Evolutionary conservation across 2,888 invertebrate genomes (phyloP), one percentile per base, ranked within the genome.

Genomic region (Diarsia rubi): DNA sequence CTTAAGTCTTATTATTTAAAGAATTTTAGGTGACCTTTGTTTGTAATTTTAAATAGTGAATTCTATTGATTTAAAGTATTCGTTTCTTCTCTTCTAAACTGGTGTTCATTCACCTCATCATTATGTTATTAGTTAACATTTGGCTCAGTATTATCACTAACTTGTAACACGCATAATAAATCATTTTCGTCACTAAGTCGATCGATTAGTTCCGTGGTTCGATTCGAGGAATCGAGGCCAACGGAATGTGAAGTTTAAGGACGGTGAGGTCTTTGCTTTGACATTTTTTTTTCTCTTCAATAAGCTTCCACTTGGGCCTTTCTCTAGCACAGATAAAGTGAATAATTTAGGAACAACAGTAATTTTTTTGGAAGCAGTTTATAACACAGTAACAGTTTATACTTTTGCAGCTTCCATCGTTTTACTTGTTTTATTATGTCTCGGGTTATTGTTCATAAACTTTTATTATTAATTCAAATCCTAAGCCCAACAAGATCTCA

Each of bases 191-290:
- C 14, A 57, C 44, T 31, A 27, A 54, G 42, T 37, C 16, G 44
- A 69, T 63, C 31, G 11, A 68, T 75, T 19, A 54, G 2, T 71
- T 49, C 24, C 12, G 12, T 21, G 16, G 27, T 37, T 60, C 49
- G n/a, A 37, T 27, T 65, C 59, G 19, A 44, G 64, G n/a, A 37
- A n/a, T 65, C 59, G 19, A 44, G 64, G 37, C 24, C 19, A n/a
- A 21, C 19, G 37, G 8, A 78, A 78, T 78, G 64, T 44, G 63
- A 64, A 77, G 63, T 69, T 69, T 78, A 59, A 65, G 70, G 59
- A 64, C 59, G n/a, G 14, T 31, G 16, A 9, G 31, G 16, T 42
- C 24, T 60, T 74, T 21, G 27, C 8, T 24, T 52, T 6, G 14
- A 16, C 14, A 49, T 44, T 45, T 62, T 62, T 54, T 24, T 1